Conservation (phyloP, 2,797 vertebrate genomes). For the Pangasius djambal region DNA sequence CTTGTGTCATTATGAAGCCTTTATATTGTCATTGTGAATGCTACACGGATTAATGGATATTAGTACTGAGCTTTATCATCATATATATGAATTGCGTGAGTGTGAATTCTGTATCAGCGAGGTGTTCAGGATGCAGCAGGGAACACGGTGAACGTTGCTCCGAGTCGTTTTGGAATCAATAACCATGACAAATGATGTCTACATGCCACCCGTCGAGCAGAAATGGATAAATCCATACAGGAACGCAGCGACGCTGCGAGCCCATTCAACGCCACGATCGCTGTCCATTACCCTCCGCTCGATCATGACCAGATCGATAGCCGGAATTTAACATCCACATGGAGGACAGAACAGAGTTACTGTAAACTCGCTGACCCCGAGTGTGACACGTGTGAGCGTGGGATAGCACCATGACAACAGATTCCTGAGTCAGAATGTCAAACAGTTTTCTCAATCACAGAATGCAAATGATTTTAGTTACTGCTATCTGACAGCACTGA, state of each 20-base stretch:
- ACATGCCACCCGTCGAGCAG: background rate
- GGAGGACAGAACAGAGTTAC: background rate
- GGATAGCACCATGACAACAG: background rate
- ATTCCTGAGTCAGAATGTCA: background rate
- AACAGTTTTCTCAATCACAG: background rate
- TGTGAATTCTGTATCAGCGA: background rate
- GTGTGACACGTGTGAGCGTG: background rate
- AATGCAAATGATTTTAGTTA: background rate
- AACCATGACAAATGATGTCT: background rate
- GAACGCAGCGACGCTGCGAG: background rate
- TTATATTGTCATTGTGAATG: too few relatives aligned
- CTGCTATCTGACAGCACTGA: too few relatives aligned
- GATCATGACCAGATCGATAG: conserved; percentile 1
- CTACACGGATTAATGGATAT: background rate
- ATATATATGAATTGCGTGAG: background rate
- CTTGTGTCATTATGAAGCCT: background rate
- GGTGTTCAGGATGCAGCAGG: background rate
- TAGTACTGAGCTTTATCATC: background rate
- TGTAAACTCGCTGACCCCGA: background rate
- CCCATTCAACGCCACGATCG: background rate
- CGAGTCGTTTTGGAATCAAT: conserved; percentile 3
- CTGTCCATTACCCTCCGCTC: background rate
- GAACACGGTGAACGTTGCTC: background rate
- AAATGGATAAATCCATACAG: conserved; percentile 30
- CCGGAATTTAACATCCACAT: background rate